Percentiles rank a stretch among this genome's conserved stretches.
Conservation (phyloP, 2,797 vertebrate species). For the Eospalax fontanierii region DNA sequence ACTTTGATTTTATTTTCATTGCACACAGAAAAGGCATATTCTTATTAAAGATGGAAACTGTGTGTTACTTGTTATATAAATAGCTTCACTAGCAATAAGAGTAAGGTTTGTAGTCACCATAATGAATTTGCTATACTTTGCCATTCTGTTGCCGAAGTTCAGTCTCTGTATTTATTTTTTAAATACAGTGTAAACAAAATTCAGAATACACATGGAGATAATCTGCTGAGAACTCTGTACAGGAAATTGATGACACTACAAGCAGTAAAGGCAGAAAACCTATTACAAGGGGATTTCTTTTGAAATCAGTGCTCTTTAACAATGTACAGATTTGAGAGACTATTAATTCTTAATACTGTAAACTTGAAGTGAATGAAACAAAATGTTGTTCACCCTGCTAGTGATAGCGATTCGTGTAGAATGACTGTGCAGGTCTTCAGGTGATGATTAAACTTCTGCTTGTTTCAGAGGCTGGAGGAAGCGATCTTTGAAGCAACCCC, state of each 20-base stretch:
- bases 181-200: slow-evolving; percentile 83
- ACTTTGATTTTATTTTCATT: slow-evolving; percentile 64
- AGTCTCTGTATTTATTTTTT: slow-evolving; percentile 85
- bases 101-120: background rate
- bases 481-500: slow-evolving; percentile 59
- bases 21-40: slow-evolving; percentile 40
- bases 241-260: slow-evolving; percentile 85
- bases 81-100: slow-evolving; percentile 21
- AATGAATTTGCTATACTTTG: slow-evolving; percentile 28
- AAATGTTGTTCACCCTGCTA: slow-evolving; percentile 57
- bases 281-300: slow-evolving; percentile 74
- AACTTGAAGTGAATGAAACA: slow-evolving; percentile 76
- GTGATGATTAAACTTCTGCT: slow-evolving; percentile 72
- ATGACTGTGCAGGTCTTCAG: slow-evolving; percentile 47
- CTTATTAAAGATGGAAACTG: slow-evolving; percentile 27
- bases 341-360: slow-evolving; percentile 83
- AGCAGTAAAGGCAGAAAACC: slow-evolving; percentile 79
- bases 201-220: slow-evolving; percentile 79
- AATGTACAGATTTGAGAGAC: slow-evolving; percentile 72
- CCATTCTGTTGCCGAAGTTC: slow-evolving; percentile 63
- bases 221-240: slow-evolving; percentile 67
- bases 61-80: slow-evolving; percentile 32
- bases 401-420: slow-evolving; percentile 57
- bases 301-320: slow-evolving; percentile 81
- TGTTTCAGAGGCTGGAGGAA: slow-evolving; percentile 58